phyloP scores from a whole-genome alignment of 2,113 vertebrate genomes.

The Pelobates fuscus region DNA sequence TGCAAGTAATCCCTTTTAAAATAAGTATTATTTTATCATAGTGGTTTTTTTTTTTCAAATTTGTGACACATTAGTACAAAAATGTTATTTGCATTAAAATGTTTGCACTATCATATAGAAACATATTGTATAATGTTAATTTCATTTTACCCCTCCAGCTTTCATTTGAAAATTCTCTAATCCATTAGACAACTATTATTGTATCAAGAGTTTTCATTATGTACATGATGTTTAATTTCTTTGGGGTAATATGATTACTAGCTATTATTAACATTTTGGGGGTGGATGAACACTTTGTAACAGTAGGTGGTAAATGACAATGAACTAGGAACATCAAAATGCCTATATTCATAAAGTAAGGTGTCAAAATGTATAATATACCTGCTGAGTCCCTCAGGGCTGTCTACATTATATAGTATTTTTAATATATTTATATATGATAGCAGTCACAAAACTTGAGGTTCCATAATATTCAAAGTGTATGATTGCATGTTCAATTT shows the following conservation, averaged over 20 bases:
- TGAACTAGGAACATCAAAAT: constrained; percentile 36
- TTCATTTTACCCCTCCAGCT: constrained; percentile 39
- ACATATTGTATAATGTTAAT: constrained; percentile 28
- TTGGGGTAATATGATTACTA: constrained; percentile 48
- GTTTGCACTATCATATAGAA: constrained; percentile 20
- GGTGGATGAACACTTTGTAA: constrained; percentile 34
- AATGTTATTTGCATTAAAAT: constrained; percentile 24
- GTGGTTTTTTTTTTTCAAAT: no score
- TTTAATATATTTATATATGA: constrained; percentile 31
- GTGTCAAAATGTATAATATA: constrained; percentile 36
- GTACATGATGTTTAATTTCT: constrained; percentile 38
- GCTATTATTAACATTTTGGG: constrained; percentile 47
- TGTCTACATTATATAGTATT: constrained; percentile 20
- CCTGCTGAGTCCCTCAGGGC: constrained; percentile 44
- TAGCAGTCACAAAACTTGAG: neutral
- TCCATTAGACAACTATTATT: constrained; percentile 40
- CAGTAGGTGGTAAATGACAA: constrained; percentile 50
- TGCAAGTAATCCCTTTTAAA: no score
- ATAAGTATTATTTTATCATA: no score
- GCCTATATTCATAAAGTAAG: constrained; percentile 31
- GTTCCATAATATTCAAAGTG: neutral
- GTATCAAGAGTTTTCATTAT: constrained; percentile 14
- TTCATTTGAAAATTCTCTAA: constrained; percentile 18
- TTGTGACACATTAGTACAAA: no score
- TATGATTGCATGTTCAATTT: neutral